Evolutionary conservation across 2,888 invertebrate genomes (phyloP), one percentile per base, ranked within the genome.

Genomic region (Drosophila kambysellisi): DNA sequence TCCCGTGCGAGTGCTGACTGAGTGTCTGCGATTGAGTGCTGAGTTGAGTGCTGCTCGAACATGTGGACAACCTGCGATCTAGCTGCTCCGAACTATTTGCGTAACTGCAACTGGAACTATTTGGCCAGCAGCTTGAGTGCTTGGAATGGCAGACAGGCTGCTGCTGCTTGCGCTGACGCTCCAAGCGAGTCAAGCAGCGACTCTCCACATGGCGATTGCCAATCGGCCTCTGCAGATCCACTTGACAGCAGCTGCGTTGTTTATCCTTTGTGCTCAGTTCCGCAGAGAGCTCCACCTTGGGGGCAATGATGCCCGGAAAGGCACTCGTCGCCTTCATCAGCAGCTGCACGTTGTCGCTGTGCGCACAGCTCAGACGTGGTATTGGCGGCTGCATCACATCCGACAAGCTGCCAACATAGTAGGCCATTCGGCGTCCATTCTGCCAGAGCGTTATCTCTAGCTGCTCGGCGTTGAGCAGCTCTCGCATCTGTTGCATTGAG

Each of bases 371-470:
- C 0, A 89, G 51, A 9, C 87, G 89, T 33, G 89, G 81, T 8
- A 89, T 65, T 2, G 82, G 59, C 4, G 89, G 83, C 32, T 91
- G 89, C 84, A 92, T 82, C 3, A 93, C 81, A 69, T 92, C 91
- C 39, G 91, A 85, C n/a, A 93, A 60, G 30, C 82, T 82, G 3
- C 93, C 93, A 15, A 89, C 57, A 66, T 90, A 93, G 67, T 92
- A 91, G 12, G 93, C 92, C 60, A 93, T 74, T 17, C 93, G 82
- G 7, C 93, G 87, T 8, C 93, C 92, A 77, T 91, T 93, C 75
- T 93, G 93, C 93, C 92, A 93, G 4, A 93, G 73, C 0, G 92
- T 91, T 43, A 93, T 92, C 74, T 93, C 92, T 37, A 93, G 65
- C 41, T 76, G 74, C 70, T 93, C 93, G 0, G 83, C 79, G 4